Evolutionary conservation across 2,113 vertebrate genomes (phyloP), one percentile per base, ranked within the genome.

Genomic region (Psammodynastes pulverulentus): DNA sequence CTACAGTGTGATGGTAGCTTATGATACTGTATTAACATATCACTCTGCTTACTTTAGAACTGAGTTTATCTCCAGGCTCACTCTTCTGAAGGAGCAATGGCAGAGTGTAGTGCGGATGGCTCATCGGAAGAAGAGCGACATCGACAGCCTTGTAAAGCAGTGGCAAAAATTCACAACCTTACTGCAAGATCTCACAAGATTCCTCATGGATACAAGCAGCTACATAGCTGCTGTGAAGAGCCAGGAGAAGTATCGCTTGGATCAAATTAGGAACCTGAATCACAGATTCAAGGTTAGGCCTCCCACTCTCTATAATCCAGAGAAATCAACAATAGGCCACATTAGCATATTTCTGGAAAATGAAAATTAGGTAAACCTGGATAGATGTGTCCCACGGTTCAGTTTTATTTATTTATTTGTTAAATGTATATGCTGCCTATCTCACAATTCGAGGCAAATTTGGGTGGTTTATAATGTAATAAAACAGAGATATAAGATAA

Each of bases 41-140:
- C 49, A 26, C 9, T 94, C 91, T 93, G 5, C 84, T 56, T 56
- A 93, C 52, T 94, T 72, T 96, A 99, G 99, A 95, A 98, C 97
- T 1, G 98, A 98, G 94, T 98, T 99, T 92, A 95, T 99, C 95
- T 97, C 98, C 56, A 99, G 98, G 95, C 97, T 99, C 92, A 96
- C 97, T 0, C 92, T 97, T 95, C 96, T 99, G 94, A 97, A 97
- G 21, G 98, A 98, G 92, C 98, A 97, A 93, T 99, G 99, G 99
- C 98, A 98, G 94, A 97, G 96, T 0, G 97, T 98, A 0, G 96
- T 98, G 89, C 96, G 92, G 91, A 94, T 97, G 52, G 94, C 97
- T 23, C 97, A 97, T 92, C 98, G 98, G 96, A 98, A 98, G 93
- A 98, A 98, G 94, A 94, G 94, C 0, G 97, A 98, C 53, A 96